phyloP scores from a whole-genome alignment of 2,888 invertebrate genomes.

The Lasioglossum figueresi region DNA sequence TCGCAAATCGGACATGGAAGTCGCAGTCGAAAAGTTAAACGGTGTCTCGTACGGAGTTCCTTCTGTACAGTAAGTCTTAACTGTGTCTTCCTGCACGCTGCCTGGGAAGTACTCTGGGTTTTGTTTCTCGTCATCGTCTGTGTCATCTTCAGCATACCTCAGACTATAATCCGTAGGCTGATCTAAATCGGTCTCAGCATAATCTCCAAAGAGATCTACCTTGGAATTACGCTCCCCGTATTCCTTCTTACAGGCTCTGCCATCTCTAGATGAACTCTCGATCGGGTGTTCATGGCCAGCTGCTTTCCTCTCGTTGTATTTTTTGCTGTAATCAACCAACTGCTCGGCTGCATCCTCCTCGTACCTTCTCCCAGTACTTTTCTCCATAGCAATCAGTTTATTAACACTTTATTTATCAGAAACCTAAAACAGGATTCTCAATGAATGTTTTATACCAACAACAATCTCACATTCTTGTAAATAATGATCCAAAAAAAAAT shows the following conservation, averaged over 20 bases:
- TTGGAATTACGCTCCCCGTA: conserved; percentile 74
- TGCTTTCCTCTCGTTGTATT: conserved; percentile 83
- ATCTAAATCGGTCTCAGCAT: conserved; percentile 95
- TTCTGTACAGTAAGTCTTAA: conserved; percentile 96
- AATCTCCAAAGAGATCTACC: conserved; percentile 86
- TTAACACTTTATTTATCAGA: neutral
- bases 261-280: conserved; percentile 34
- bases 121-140: conserved; percentile 85
- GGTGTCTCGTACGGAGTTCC: conserved; percentile 93
- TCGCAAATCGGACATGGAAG: conserved; percentile 94
- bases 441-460: neutral
- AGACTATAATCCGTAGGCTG: conserved; percentile 97
- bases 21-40: conserved; percentile 92
- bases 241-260: conserved; percentile 71
- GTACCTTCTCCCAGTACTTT: conserved; percentile 50
- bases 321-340: conserved; percentile 86
- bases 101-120: conserved; percentile 76
- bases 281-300: conserved; percentile 36
- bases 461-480: neutral
- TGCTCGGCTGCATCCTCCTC: conserved; percentile 83
- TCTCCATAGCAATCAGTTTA: conserved; percentile 47
- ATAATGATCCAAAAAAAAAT: neutral
- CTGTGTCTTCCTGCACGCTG: conserved; percentile 88
- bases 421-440: neutral
- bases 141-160: conserved; percentile 93